These are phyloP conservation scores for Aspidiotus destructor DNA, from an alignment of 2,888 invertebrate genomes.

Conservation along the genomic window DNA sequence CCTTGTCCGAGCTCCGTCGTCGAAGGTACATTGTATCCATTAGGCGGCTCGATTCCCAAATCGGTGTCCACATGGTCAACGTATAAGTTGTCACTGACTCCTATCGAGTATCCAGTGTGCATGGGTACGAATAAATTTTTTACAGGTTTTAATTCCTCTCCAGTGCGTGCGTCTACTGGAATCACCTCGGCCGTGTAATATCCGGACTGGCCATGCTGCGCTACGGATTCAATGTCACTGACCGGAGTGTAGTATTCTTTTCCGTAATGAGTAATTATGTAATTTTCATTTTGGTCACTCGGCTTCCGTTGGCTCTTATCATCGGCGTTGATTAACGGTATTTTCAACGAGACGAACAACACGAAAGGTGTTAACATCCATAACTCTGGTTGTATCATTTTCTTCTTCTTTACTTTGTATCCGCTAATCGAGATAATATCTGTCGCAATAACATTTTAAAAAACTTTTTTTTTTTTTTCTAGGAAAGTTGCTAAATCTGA, in stretches of 20 bases:
- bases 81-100: not conserved
- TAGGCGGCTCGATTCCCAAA: not conserved
- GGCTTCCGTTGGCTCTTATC: constrained; percentile 8
- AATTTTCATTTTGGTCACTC: constrained; percentile 15
- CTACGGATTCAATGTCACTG: constrained; percentile 3
- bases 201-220: constrained; percentile 15
- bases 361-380: constrained; percentile 10
- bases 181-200: constrained; percentile 29
- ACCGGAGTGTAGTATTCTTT: constrained; percentile 26
- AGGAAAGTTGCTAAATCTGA: no score
- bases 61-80: not conserved
- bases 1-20: not conserved
- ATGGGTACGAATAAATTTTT: constrained; percentile 24
- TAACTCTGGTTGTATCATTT: constrained; percentile 4
- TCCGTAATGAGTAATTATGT: constrained; percentile 30
- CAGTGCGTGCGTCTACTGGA: constrained; percentile 23
- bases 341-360: not conserved
- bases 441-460: no score
- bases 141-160: constrained; percentile 24
- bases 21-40: not conserved
- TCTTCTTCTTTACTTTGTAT: not conserved
- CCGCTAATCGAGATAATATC: no score
- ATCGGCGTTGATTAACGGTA: constrained; percentile 13
- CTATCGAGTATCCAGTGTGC: constrained; percentile 23
- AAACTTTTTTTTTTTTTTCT: no score